Evolutionary conservation across 2,888 invertebrate species (phyloP), one percentile per base, ranked within the genome.

Genomic region (Lydus trimaculatus): DNA sequence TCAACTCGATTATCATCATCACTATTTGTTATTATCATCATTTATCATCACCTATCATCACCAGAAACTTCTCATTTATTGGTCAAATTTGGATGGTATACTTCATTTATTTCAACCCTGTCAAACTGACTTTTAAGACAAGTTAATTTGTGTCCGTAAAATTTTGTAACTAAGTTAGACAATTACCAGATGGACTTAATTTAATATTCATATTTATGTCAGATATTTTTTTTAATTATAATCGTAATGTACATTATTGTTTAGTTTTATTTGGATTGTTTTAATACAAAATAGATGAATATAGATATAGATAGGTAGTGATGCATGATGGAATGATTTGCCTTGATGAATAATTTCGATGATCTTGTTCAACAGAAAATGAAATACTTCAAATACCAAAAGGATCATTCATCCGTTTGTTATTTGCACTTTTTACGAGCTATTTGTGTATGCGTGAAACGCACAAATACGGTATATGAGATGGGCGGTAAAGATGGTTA

Each of bases 371-470:
- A 58, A 56, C 58, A 25, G 56, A 68, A n/a, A 64, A 65, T 70
- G 68, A 72, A 66, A 72, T 72, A 63, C 64, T 65, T 69, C 64
- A 69, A 69, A 72, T 72, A 63, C 72, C 71, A 58, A n/a, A 64
- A 61, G 63, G 68, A 72, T 71, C 66, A 69, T 67, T 71, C 66
- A 69, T 67, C 52, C 72, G 68, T 72, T 72, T 72, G 70, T 71
- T 72, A 72, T 72, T 72, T 69, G 70, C 66, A 67, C 64, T 72
- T 72, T 72, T 72, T 71, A 70, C 65, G 72, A 69, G 67, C 67
- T 72, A 72, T 72, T 72, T 72, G 70, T 63, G 64, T 61, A 69
- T 72, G 71, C 66, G 58, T 68, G 62, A 60, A 58, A 60, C 64
- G 64, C 66, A 69, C 56, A 56, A 25, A 48, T 48, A 11, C n/a